Evolutionary conservation across 2,888 invertebrate species (phyloP).

Genomic region (Xanthia icteritia): DNA sequence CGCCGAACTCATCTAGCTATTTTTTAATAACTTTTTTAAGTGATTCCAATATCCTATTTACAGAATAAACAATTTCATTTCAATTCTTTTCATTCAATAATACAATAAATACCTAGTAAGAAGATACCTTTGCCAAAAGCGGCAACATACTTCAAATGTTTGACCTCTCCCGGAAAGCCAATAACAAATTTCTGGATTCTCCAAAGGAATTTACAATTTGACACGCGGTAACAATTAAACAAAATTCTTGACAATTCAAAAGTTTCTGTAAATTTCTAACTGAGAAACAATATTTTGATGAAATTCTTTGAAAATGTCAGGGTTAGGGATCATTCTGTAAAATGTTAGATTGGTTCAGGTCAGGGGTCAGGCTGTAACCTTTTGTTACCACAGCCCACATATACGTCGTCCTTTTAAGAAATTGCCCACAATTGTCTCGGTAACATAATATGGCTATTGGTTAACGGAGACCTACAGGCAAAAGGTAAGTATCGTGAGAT

Average conservation of each 20-base stretch:
- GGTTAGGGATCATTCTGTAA: not conserved
- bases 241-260: conserved; percentile 14
- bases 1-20: no score
- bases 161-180: not conserved
- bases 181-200: not conserved
- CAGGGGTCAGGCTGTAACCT: not conserved
- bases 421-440: not conserved
- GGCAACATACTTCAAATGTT: not conserved
- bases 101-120: not conserved
- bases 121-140: not conserved
- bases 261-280: conserved; percentile 6
- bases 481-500: conserved; percentile 1
- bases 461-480: not conserved
- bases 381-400: not conserved
- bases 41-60: no score
- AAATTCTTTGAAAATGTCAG: conserved; percentile 20
- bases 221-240: not conserved
- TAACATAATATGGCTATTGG: not conserved
- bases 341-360: not conserved
- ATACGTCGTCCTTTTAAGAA: not conserved
- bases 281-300: not conserved
- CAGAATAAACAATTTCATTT: no score
- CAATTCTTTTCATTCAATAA: no score
- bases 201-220: not conserved
- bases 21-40: no score